A percentile compares a stretch with the other conserved stretches of the same genome.
Evolutionary conservation across 2,888 invertebrate genomes (phyloP).

Genomic region (Lasius platythorax): DNA sequence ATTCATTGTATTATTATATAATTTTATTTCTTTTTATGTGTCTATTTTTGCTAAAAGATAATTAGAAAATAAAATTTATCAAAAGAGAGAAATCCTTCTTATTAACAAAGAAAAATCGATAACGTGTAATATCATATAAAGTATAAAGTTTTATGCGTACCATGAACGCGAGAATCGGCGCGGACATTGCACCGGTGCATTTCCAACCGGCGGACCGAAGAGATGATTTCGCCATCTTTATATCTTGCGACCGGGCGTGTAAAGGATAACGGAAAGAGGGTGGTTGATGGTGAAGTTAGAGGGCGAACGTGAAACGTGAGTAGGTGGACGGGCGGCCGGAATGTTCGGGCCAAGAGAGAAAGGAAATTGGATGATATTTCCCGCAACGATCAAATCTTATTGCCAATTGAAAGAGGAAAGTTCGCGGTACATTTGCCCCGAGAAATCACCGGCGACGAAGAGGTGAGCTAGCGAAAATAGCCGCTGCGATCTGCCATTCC

Average conservation of each 20-base stretch:
- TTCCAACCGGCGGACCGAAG: slow-evolving; percentile 31
- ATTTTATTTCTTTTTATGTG: not conserved
- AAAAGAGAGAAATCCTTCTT: not conserved
- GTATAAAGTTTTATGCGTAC: not conserved
- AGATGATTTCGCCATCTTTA: slow-evolving; percentile 53
- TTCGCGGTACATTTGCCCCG: slow-evolving; percentile 83
- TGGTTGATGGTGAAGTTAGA: slow-evolving; percentile 71
- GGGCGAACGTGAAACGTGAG: slow-evolving; percentile 65
- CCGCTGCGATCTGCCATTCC: slow-evolving; percentile 70
- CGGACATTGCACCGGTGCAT: slow-evolving; percentile 32
- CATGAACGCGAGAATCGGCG: not conserved
- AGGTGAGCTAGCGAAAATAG: slow-evolving; percentile 77
- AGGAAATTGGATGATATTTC: slow-evolving; percentile 85
- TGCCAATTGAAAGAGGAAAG: slow-evolving; percentile 85
- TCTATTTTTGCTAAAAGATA: not conserved
- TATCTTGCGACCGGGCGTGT: slow-evolving; percentile 53
- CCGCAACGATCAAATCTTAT: slow-evolving; percentile 85
- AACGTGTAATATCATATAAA: not conserved
- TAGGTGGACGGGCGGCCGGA: slow-evolving; percentile 70
- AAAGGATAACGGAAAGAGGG: slow-evolving; percentile 50
- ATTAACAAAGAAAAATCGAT: not conserved
- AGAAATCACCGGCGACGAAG: slow-evolving; percentile 78
- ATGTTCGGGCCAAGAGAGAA: slow-evolving; percentile 77
- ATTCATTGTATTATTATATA: not conserved
- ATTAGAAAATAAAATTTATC: not conserved